A percentile compares a stretch with the other conserved stretches of the same genome.
phyloP scores from a whole-genome alignment of 2,113 vertebrate species.

The Carassius gibelio region DNA sequence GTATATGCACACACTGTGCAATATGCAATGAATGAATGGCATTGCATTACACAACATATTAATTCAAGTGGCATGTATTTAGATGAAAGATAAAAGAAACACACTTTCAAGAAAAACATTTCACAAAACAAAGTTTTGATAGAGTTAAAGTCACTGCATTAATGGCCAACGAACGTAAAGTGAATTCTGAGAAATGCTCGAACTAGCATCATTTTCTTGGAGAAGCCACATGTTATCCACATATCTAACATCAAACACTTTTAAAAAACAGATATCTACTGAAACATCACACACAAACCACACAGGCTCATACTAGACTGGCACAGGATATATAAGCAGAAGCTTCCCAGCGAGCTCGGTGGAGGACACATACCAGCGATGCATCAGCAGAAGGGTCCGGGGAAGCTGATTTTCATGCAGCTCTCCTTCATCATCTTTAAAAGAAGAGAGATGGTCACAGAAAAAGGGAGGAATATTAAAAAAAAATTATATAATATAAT shows the following conservation, averaged over 20 bases:
- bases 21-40: background rate
- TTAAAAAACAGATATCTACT: background rate
- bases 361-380: slow-evolving; percentile 93
- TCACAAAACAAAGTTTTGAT: background rate
- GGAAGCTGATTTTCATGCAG: slow-evolving; percentile 80
- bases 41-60: background rate
- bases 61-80: background rate
- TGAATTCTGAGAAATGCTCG: background rate
- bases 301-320: background rate
- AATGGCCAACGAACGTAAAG: background rate
- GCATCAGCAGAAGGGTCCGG: slow-evolving; percentile 94
- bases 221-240: background rate
- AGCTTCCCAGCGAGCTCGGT: slow-evolving; percentile 92
- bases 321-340: slow-evolving; percentile 90
- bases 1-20: background rate
- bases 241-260: background rate
- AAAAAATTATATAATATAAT: no score
- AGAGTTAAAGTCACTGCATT: no score
- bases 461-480: background rate
- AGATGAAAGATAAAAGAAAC: background rate
- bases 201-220: background rate
- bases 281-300: background rate
- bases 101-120: background rate
- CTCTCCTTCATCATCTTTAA: slow-evolving; percentile 86
- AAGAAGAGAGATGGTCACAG: slow-evolving; percentile 8